Evolutionary conservation across 2,888 invertebrate species (phyloP).

Genomic region (Chymomyza procnemis): DNA sequence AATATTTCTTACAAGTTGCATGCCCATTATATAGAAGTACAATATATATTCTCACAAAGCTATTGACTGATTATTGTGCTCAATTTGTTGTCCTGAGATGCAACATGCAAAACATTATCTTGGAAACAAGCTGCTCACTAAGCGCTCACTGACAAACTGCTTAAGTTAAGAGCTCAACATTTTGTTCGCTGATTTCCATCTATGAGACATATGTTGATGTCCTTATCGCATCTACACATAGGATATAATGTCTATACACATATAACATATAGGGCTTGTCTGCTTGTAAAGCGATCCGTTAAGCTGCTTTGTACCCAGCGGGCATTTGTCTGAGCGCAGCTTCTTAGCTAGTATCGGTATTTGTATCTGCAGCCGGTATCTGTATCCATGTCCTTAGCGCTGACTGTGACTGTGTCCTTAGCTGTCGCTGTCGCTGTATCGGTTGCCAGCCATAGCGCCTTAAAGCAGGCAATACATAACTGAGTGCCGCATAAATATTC

Average conservation of each 20-base stretch:
- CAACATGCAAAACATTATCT: neutral
- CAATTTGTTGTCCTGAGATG: too few species aligned
- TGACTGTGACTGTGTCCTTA: neutral
- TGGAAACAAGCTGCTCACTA: neutral
- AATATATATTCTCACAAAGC: neutral
- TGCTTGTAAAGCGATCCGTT: neutral
- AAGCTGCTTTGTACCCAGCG: neutral
- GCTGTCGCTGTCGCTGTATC: neutral
- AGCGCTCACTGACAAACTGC: neutral
- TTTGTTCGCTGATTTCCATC: neutral
- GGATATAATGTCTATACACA: neutral
- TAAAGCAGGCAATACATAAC: neutral
- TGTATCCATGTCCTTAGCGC: too few species aligned
- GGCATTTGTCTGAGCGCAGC: neutral
- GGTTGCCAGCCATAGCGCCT: neutral
- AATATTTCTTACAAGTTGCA: too few species aligned
- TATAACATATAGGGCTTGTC: neutral
- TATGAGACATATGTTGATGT: neutral
- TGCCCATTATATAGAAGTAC: too few species aligned
- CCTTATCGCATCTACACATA: too few species aligned
- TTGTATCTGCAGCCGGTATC: neutral
- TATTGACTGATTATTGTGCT: neutral
- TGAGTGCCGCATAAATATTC: slow-evolving; percentile 38
- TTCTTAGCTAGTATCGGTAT: neutral
- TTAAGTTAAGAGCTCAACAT: neutral